These are phyloP conservation scores for Conopomorpha cramerella DNA, from an alignment of 1,140 invertebrate species.

Conservation along the genomic window DNA sequence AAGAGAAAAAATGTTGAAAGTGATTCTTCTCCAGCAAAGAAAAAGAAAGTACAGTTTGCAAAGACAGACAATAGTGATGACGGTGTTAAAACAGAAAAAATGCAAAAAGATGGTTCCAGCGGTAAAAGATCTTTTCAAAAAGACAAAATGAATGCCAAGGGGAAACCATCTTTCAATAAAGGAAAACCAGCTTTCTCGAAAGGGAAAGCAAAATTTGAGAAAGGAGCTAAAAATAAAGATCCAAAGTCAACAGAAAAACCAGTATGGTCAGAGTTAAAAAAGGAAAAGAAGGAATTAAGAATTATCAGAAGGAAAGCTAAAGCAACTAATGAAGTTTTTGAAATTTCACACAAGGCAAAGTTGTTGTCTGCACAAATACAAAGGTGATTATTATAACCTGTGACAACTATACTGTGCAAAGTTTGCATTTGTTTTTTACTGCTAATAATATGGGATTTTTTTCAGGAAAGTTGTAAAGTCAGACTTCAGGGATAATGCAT, in stretches of 20 bases:
- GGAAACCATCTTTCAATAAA: constrained; percentile 6
- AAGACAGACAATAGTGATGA: constrained; percentile 6
- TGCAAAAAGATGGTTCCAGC: constrained; percentile 2
- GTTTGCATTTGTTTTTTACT: no score
- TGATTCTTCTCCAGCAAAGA: constrained; percentile 17
- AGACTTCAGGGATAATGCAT: constrained; percentile 68
- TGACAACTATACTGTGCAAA: constrained; percentile 76
- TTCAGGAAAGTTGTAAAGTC: constrained; percentile 57
- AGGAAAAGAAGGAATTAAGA: constrained; percentile 72
- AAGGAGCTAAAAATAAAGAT: constrained; percentile 8
- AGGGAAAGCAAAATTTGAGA: constrained; percentile 12
- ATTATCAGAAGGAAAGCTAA: constrained; percentile 53
- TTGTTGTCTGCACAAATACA: constrained; percentile 79
- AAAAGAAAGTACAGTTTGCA: constrained; percentile 22
- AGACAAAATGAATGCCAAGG: constrained; percentile 7
- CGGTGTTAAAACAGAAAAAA: constrained; percentile 7
- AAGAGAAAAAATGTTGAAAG: constrained; percentile 30
- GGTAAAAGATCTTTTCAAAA: constrained; percentile 17
- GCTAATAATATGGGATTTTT: constrained; percentile 56
- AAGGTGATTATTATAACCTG: constrained; percentile 48
- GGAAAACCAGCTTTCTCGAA: constrained; percentile 17
- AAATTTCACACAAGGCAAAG: constrained; percentile 75
- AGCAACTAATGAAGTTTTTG: constrained; percentile 64
- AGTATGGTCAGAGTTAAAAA: constrained; percentile 75
- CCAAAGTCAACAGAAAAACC: constrained; percentile 60